phyloP scores from a whole-genome alignment of 64 coral and sea anemone species.

The Hydrozoanthus tunicans region DNA sequence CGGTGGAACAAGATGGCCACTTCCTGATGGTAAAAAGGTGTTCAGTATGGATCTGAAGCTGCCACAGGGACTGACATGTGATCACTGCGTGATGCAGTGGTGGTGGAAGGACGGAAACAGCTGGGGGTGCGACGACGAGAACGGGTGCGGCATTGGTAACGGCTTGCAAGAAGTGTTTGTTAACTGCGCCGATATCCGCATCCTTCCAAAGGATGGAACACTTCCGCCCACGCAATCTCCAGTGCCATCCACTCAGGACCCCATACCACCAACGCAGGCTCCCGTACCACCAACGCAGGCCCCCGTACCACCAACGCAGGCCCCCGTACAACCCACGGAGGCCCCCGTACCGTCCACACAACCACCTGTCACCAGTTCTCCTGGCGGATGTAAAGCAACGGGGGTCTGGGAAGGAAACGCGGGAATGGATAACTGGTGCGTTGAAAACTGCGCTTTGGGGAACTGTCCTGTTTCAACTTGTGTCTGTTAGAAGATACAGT shows the following conservation, averaged over 20 bases:
- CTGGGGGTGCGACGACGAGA: constrained; percentile 50
- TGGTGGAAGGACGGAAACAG: constrained; percentile 74
- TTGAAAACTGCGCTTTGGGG: constrained; percentile 51
- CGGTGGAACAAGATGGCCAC: constrained; percentile 32
- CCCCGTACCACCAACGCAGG: not conserved
- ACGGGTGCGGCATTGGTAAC: constrained; percentile 26
- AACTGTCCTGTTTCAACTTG: constrained; percentile 59
- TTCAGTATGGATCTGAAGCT: constrained; percentile 41
- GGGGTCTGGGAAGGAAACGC: constrained; percentile 36
- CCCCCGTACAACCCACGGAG: constrained; percentile 5
- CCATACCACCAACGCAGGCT: not conserved
- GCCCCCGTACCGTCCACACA: not conserved
- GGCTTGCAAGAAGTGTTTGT: constrained; percentile 67
- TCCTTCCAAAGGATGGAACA: constrained; percentile 11
- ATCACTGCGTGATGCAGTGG: constrained; percentile 79
- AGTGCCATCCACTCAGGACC: not conserved
- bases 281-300: constrained; percentile 6
- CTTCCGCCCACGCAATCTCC: not conserved
- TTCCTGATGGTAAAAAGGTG: constrained; percentile 1
- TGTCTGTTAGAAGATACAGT: not conserved
- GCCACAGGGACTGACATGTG: constrained; percentile 37
- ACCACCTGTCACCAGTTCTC: constrained; percentile 9
- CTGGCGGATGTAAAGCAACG: constrained; percentile 12
- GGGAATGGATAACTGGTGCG: constrained; percentile 64
- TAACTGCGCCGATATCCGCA: constrained; percentile 71